These are phyloP conservation scores for Salminus brasiliensis DNA, from an alignment of 2,113 vertebrate species.

Conservation along the genomic window DNA sequence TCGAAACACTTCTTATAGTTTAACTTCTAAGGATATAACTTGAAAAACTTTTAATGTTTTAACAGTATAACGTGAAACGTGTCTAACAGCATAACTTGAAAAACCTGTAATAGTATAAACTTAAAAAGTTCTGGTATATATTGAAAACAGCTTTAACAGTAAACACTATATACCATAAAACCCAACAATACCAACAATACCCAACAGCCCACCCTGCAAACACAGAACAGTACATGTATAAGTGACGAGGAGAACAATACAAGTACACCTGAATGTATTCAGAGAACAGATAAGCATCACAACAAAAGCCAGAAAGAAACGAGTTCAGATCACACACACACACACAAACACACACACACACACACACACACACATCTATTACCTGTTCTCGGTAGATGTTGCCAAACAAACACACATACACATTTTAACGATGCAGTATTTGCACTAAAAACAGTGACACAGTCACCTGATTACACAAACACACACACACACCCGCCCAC, in stretches of 20 bases:
- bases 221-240: background rate
- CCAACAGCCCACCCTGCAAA: too few relatives aligned
- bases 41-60: too few relatives aligned
- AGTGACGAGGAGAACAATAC: background rate
- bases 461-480: constrained; percentile 46
- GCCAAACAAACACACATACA: constrained; percentile 51
- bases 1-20: too few relatives aligned
- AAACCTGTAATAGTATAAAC: too few relatives aligned
- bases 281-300: constrained; percentile 37
- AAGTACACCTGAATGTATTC: background rate
- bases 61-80: too few relatives aligned
- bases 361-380: constrained; percentile 26
- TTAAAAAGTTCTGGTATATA: too few relatives aligned
- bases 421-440: constrained; percentile 45
- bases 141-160: too few relatives aligned
- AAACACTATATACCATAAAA: too few relatives aligned
- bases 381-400: constrained; percentile 33
- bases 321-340: constrained; percentile 28
- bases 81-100: too few relatives aligned
- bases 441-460: constrained; percentile 40
- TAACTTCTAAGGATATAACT: too few relatives aligned
- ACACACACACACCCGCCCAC: constrained; percentile 9
- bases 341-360: constrained; percentile 18
- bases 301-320: constrained; percentile 30
- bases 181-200: too few relatives aligned